Evolutionary conservation across 2,113 vertebrate species (phyloP).

Genomic region (Rafetus swinhoei): DNA sequence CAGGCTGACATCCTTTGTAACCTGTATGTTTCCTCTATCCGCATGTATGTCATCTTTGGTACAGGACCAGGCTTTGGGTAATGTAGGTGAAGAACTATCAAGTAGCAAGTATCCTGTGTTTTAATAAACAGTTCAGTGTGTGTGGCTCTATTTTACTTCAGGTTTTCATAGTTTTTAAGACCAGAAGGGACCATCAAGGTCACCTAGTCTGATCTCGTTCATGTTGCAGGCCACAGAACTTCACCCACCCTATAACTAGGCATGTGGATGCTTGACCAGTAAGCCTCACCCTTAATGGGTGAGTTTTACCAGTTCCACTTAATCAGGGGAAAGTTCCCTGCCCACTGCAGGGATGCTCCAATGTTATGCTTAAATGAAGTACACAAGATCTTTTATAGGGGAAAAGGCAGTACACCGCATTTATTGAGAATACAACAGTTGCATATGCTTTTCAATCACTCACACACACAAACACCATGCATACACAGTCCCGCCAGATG

Average conservation of each 20-base stretch:
- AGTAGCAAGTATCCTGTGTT: neutral
- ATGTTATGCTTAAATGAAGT: too few relatives aligned
- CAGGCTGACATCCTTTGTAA: neutral
- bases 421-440: too few relatives aligned
- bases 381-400: too few relatives aligned
- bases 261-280: too few relatives aligned
- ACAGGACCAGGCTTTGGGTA: neutral
- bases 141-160: neutral
- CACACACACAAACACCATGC: too few relatives aligned
- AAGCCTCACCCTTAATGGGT: too few relatives aligned
- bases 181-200: neutral
- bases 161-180: neutral
- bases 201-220: neutral
- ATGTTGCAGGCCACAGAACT: neutral
- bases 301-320: too few relatives aligned
- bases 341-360: too few relatives aligned
- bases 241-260: neutral
- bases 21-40: neutral
- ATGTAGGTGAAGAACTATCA: neutral
- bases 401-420: too few relatives aligned
- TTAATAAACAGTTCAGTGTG: neutral
- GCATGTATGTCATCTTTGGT: neutral
- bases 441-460: too few relatives aligned
- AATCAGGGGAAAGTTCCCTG: too few relatives aligned
- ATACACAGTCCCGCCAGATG: too few relatives aligned